These are phyloP conservation scores for Drosophila punjabiensis DNA, from an alignment of 1,140 invertebrate genomes.

Conservation along the genomic window DNA sequence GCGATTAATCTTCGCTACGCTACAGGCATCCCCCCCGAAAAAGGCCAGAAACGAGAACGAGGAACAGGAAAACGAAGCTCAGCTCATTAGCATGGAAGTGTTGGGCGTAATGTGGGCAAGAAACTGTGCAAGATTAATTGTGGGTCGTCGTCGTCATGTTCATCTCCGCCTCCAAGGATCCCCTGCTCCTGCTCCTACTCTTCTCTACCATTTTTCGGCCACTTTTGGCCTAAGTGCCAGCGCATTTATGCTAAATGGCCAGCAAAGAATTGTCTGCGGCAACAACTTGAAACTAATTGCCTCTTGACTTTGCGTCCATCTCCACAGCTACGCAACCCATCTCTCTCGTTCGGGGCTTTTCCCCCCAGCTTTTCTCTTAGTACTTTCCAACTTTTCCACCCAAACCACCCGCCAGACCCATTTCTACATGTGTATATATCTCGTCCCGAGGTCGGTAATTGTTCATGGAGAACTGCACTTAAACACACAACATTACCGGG, in stretches of 20 bases:
- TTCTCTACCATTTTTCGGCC: slow-evolving; percentile 6
- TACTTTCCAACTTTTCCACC: background rate
- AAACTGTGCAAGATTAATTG: slow-evolving; percentile 57
- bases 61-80: slow-evolving; percentile 7
- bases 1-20: slow-evolving; percentile 61
- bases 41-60: background rate
- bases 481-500: slow-evolving; percentile 51
- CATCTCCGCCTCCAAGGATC: slow-evolving; percentile 20
- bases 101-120: slow-evolving; percentile 3
- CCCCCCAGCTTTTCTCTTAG: background rate
- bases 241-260: slow-evolving; percentile 68
- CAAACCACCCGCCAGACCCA: background rate
- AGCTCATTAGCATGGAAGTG: slow-evolving; percentile 39
- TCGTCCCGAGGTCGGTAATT: slow-evolving; percentile 40
- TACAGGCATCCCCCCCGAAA: background rate
- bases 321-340: background rate
- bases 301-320: slow-evolving; percentile 41
- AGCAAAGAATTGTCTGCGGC: slow-evolving; percentile 51
- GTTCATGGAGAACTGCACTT: slow-evolving; percentile 53
- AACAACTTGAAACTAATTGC: slow-evolving; percentile 70
- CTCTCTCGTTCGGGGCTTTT: background rate
- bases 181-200: background rate
- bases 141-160: slow-evolving; percentile 27
- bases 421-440: background rate
- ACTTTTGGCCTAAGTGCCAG: slow-evolving; percentile 54